Evolutionary conservation across 2,888 invertebrate genomes (phyloP).

Genomic region (Ichneumoninae sp.): DNA sequence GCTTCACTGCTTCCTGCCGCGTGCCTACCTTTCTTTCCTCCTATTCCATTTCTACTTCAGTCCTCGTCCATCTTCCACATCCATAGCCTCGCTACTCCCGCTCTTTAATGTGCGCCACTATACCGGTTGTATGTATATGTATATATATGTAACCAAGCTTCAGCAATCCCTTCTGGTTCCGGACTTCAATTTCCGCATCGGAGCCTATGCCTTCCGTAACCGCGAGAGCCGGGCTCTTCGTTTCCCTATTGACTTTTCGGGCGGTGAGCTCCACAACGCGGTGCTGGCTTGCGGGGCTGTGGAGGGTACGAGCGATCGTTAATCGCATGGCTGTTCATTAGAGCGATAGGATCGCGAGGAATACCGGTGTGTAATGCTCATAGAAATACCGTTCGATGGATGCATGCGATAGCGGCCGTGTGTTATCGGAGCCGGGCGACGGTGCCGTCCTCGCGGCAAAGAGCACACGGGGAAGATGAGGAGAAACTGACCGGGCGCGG

Average conservation of each 20-base stretch:
- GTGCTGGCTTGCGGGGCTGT: not conserved
- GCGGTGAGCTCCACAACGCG: not conserved
- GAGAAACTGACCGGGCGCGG: too few relatives aligned
- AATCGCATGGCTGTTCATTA: slow-evolving; percentile 25
- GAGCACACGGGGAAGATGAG: too few relatives aligned
- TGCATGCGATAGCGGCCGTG: slow-evolving; percentile 11
- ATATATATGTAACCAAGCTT: slow-evolving; percentile 4
- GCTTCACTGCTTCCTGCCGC: slow-evolving; percentile 29
- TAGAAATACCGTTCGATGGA: not conserved
- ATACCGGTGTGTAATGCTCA: slow-evolving; percentile 8
- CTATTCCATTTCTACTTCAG: slow-evolving; percentile 30
- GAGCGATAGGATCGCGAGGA: slow-evolving; percentile 6
- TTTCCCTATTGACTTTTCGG: slow-evolving; percentile 39
- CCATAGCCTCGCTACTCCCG: not conserved
- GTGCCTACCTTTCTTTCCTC: slow-evolving; percentile 1
- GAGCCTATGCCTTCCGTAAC: slow-evolving; percentile 50
- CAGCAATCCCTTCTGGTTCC: slow-evolving; percentile 43
- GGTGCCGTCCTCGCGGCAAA: too few relatives aligned
- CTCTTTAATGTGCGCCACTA: not conserved
- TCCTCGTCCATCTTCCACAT: slow-evolving; percentile 22
- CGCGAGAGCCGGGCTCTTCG: slow-evolving; percentile 43
- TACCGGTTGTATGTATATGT: slow-evolving; percentile 8
- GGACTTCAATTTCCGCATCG: slow-evolving; percentile 51
- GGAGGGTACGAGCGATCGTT: not conserved
- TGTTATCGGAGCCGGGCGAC: not conserved